Base-by-base conservation (phyloP, 2,888 invertebrate species). In the Podotricha telesiphe region DNA sequence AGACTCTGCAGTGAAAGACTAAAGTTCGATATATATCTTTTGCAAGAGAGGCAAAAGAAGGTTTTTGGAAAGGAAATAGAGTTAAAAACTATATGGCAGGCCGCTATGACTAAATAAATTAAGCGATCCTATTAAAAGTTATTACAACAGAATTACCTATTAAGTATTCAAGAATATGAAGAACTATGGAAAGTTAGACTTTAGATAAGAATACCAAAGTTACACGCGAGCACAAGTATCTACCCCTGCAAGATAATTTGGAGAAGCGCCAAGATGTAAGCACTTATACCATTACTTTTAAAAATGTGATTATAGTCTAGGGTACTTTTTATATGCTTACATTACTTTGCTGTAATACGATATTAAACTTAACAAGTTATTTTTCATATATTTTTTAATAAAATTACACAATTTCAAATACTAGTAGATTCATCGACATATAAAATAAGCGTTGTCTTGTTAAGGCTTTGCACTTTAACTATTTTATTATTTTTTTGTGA, bases 121-220 rank as follows among this genome's bases (percentile, higher is more conserved):
- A 47, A 47, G 17, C 17, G 17, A 47, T 47, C 47, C 47, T 47
- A 47, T 47, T 47, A 47, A 47, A 47, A 47, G 47, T 47, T 17
- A 47, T 47, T 47, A 47, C 47, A 47, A 45, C 45, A 47, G n/a
- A 53, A 34, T 55, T 55, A 55, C 34, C 17, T 37, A 17, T 55
- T 55, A 59, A 59, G 40, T 42, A 58, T 40, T 20, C 20, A 74
- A 65, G 48, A 69, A 73, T 75, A 77, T 80, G 75, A 80, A 79
- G 72, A 69, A 68, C 64, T 71, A 69, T 68, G 55, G 68, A 61
- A 68, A 68, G 65, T 48, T 67, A 69, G 58, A 63, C 48, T 59
- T 65, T 40, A 70, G 72, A 70, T 70, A 72, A 72, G 70, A 70
- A 67, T 50, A 62, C 64, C 50, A 67, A 70, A 72, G 56, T 70